Evolutionary conservation across 2,888 invertebrate species (phyloP).

Genomic region (Chironomus riparius): DNA sequence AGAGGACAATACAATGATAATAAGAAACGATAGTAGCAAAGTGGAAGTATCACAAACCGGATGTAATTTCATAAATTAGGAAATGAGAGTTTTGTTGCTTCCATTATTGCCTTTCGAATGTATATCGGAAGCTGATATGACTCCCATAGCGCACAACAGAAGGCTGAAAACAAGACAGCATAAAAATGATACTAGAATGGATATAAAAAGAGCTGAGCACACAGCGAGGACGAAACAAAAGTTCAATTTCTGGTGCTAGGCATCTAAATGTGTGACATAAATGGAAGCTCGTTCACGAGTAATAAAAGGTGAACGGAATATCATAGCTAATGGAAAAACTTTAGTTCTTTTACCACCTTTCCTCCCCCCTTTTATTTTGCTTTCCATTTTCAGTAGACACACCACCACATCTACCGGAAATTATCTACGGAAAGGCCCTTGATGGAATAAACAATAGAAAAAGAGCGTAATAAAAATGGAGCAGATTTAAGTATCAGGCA

Average conservation of each 20-base stretch:
- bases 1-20: not conserved
- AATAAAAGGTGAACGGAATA: not conserved
- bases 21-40: not conserved
- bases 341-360: not conserved
- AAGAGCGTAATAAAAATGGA: not conserved
- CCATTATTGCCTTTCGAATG: not conserved
- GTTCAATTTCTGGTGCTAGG: not conserved
- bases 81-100: slow-evolving; percentile 21
- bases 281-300: not conserved
- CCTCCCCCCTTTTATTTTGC: not conserved
- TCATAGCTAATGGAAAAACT: slow-evolving; percentile 2
- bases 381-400: not conserved
- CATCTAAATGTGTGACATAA: not conserved
- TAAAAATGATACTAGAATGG: no score
- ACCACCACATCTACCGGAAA: slow-evolving; percentile 3
- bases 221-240: not conserved
- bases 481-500: not conserved
- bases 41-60: slow-evolving; percentile 16
- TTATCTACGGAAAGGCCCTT: slow-evolving; percentile 14
- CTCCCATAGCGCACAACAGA: not conserved
- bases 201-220: not conserved
- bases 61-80: slow-evolving; percentile 27
- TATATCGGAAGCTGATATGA: slow-evolving; percentile 19
- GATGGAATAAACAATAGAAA: slow-evolving; percentile 15
- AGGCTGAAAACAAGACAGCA: no score